Conservation (phyloP, 53 echinoderm and acorn worm species). For the Henricia sp. region DNA sequence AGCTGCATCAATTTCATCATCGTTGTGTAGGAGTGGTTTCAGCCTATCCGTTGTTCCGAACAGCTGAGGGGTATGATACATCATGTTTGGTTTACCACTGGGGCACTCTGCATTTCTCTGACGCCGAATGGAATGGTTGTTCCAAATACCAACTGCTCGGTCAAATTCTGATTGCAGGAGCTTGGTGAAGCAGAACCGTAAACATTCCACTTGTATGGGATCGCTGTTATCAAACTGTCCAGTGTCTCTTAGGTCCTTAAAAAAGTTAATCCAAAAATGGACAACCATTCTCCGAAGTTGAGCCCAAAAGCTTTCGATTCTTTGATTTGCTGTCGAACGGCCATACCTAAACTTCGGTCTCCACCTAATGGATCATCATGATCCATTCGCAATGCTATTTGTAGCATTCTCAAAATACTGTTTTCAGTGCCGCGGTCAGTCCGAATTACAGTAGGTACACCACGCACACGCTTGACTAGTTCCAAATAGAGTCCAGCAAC, state of each 20-base stretch:
- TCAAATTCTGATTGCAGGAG: slow-evolving; percentile 55
- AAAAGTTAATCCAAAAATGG: slow-evolving; percentile 67
- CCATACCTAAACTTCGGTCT: slow-evolving; percentile 67
- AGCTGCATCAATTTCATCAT: slow-evolving; percentile 27
- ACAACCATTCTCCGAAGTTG: slow-evolving; percentile 42
- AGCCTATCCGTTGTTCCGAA: slow-evolving; percentile 26
- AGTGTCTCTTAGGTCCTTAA: slow-evolving; percentile 70
- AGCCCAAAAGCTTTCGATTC: slow-evolving; percentile 77
- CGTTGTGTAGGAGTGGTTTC: slow-evolving; percentile 17
- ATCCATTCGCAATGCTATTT: slow-evolving; percentile 61
- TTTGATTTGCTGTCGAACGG: slow-evolving; percentile 69
- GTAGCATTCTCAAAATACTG: slow-evolving; percentile 45
- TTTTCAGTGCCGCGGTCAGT: slow-evolving; percentile 83
- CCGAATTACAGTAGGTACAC: slow-evolving; percentile 65
- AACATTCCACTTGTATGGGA: slow-evolving; percentile 43
- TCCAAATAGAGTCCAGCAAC: slow-evolving; percentile 45
- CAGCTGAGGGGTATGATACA: slow-evolving; percentile 59
- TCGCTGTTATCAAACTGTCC: slow-evolving; percentile 58
- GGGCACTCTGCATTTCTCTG: slow-evolving; percentile 58
- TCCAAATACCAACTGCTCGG: slow-evolving; percentile 46
- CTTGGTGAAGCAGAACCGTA: slow-evolving; percentile 62
- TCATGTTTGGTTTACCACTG: slow-evolving; percentile 53
- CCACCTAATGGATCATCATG: slow-evolving; percentile 67
- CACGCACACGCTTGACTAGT: slow-evolving; percentile 28
- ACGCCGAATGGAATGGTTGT: slow-evolving; percentile 65